phyloP scores from a whole-genome alignment of 2,888 invertebrate genomes.

The Rhingia rostrata region DNA sequence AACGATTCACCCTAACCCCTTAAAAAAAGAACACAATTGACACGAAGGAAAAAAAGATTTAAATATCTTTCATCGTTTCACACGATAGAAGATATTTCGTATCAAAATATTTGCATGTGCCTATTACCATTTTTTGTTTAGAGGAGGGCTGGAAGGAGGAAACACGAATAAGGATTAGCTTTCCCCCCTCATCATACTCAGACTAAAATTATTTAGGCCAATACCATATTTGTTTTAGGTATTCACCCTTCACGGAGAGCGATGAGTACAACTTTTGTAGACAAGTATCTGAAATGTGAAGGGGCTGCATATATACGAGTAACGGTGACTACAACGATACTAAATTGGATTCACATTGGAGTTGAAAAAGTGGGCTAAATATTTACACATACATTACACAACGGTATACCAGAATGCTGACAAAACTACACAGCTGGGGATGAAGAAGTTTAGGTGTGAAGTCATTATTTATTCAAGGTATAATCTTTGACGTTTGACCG shows the following conservation, averaged over 20 bases:
- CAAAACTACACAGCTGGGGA: slow-evolving; percentile 44
- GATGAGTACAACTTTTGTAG: slow-evolving; percentile 39
- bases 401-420: slow-evolving; percentile 28
- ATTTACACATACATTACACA: slow-evolving; percentile 66
- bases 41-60: slow-evolving; percentile 47
- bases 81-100: slow-evolving; percentile 29
- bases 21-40: slow-evolving; percentile 12
- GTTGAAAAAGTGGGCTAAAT: slow-evolving; percentile 67
- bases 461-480: slow-evolving; percentile 51
- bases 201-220: slow-evolving; percentile 61
- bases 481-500: slow-evolving; percentile 52
- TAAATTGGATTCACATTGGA: background rate
- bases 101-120: slow-evolving; percentile 49
- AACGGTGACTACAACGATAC: slow-evolving; percentile 1
- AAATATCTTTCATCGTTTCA: slow-evolving; percentile 40
- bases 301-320: slow-evolving; percentile 46
- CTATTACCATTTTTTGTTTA: slow-evolving; percentile 18
- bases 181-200: slow-evolving; percentile 40
- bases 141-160: slow-evolving; percentile 7
- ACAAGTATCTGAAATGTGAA: slow-evolving; percentile 40
- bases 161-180: slow-evolving; percentile 68
- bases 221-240: slow-evolving; percentile 53
- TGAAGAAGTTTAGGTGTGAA: slow-evolving; percentile 49
- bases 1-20: background rate
- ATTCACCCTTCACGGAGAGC: slow-evolving; percentile 31